A percentile compares a stretch with the other conserved stretches of the same genome.
These are phyloP conservation scores for Ladona fulva DNA, from an alignment of 1,140 invertebrate species.

Conservation along the genomic window DNA sequence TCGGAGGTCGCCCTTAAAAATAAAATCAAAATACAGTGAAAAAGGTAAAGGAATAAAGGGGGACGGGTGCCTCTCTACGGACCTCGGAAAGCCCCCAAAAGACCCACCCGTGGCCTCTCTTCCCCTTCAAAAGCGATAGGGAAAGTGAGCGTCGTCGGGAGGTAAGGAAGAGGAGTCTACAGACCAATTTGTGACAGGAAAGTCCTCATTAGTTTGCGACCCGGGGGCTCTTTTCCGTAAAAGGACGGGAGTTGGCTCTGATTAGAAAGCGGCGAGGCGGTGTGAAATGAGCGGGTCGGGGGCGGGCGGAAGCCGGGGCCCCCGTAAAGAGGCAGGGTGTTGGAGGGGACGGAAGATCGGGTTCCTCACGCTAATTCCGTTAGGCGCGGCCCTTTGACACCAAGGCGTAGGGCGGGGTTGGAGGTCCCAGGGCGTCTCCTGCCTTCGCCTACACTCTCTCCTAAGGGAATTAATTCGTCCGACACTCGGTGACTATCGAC, in stretches of 20 bases:
- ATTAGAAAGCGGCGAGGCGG: background rate
- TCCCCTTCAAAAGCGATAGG: too few species aligned
- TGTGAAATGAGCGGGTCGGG: background rate
- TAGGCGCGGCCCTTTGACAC: background rate
- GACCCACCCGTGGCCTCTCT: too few species aligned
- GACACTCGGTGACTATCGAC: background rate
- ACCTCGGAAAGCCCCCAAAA: too few species aligned
- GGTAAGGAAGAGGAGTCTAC: background rate
- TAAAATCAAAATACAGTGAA: too few species aligned
- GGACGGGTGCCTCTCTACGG: too few species aligned
- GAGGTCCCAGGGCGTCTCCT: background rate
- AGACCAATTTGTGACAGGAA: slow-evolving; percentile 9
- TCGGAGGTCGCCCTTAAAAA: too few species aligned
- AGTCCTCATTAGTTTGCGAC: slow-evolving; percentile 4
- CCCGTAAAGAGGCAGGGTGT: background rate
- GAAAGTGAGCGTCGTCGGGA: background rate
- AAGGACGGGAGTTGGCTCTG: background rate
- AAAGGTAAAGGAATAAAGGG: too few species aligned
- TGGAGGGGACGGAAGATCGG: background rate
- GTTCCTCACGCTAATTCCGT: background rate
- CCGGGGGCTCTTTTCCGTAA: background rate
- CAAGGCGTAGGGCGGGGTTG: too few species aligned
- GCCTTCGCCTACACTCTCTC: background rate
- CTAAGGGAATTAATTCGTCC: background rate
- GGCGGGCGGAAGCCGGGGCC: background rate